Evolutionary conservation across 2,888 invertebrate genomes (phyloP), one percentile per base, ranked within the genome.

Genomic region (Rhagium mordax): DNA sequence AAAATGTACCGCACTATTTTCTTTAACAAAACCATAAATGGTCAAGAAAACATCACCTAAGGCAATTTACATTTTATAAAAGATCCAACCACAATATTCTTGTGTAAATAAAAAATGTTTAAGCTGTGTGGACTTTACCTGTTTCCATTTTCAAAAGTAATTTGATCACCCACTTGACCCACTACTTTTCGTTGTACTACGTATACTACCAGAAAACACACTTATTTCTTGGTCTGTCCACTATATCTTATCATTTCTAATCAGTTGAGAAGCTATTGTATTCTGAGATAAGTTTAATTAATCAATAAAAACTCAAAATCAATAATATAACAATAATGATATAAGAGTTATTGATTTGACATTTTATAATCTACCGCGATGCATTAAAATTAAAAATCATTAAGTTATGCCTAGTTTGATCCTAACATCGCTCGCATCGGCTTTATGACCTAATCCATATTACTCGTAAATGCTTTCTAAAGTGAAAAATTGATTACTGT

Each of bases 181-280:
- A 48, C 57, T 71, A 59, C 55, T 57, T 65, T 62, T 16, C 21
- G 16, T 18, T 24, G 55, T 64, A 21, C 27, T 20, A 20, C 47
- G 33, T 59, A 59, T 21, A 70, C 70, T 70, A 59, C 15, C 7
- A 59, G 70, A 33, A 64, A 65, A 21, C 7, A 48, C 24, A 29
- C 48, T 48, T 71, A 48, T 10, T 10, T 15, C 49, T 65, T 65
- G 53, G 53, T 33, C 49, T 59, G 16, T 70, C 48, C 65, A 49
- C 48, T 27, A 29, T 71, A 71, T 71, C 65, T 64, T 65, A 65
- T 65, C 65, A 53, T 16, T 33, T 53, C 2, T 65, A 64, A 53
- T 65, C 20, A 53, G 29, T 33, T 18, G 53, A 65, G 33, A 65
- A 53, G 27, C 51, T 65, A 65, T 65, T 65, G 65, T 65, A 20